Conservation (phyloP, 2,888 invertebrate species). For the Neoaliturus tenellus region DNA sequence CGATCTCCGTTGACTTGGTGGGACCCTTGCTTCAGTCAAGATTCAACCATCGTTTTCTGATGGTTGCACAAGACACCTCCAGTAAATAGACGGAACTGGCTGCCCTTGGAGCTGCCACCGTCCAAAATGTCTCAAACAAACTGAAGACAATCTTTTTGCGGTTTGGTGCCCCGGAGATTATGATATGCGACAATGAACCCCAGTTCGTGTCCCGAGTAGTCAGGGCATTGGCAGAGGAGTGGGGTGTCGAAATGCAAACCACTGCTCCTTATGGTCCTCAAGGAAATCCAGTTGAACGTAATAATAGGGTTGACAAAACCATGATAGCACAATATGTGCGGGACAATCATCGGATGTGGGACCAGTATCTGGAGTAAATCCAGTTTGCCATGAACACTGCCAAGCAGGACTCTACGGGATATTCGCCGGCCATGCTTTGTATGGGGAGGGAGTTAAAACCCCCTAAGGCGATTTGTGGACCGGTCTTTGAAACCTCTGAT, state of each 20-base stretch:
- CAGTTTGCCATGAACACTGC: no score
- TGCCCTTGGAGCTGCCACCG: slow-evolving; percentile 63
- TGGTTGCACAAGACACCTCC: slow-evolving; percentile 67
- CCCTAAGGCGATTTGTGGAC: neutral
- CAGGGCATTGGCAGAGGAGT: neutral
- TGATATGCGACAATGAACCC: neutral
- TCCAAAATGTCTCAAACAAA: slow-evolving; percentile 3
- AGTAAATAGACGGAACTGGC: slow-evolving; percentile 65
- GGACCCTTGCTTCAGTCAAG: slow-evolving; percentile 66
- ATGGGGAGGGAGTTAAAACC: no score
- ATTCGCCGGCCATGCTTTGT: no score
- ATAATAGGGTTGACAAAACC: slow-evolving; percentile 61
- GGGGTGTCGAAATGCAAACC: slow-evolving; percentile 60
- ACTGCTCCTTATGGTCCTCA: slow-evolving; percentile 68
- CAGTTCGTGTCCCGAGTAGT: neutral
- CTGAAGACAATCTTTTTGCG: neutral
- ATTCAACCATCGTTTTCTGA: slow-evolving; percentile 54
- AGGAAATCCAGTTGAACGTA: slow-evolving; percentile 69
- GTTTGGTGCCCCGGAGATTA: slow-evolving; percentile 2
- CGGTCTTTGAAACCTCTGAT: neutral
- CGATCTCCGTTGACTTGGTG: slow-evolving; percentile 65
- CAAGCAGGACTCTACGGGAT: no score
- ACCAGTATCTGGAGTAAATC: no score
- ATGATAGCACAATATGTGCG: slow-evolving; percentile 68
- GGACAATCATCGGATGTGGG: slow-evolving; percentile 66